Conservation (phyloP, 2,888 invertebrate genomes). For the Bimastos eiseni region DNA sequence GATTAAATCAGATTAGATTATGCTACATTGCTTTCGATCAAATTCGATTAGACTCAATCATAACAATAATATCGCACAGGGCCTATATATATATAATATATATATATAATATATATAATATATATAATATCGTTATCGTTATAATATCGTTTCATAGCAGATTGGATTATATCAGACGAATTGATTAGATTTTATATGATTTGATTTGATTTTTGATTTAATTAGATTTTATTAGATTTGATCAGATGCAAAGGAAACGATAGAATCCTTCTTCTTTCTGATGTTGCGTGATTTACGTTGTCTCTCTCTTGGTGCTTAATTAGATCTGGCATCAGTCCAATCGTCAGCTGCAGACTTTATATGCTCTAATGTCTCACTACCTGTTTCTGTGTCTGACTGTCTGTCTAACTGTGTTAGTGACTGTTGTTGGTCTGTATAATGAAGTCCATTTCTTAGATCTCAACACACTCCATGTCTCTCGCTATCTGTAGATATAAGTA, state of each 20-base stretch:
- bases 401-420: neutral
- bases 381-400: neutral
- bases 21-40: neutral
- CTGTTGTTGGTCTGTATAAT: neutral
- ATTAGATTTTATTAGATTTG: neutral
- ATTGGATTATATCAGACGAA: neutral
- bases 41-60: no score
- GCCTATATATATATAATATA: no score
- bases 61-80: no score
- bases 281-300: neutral
- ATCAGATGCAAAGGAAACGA: neutral
- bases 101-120: no score
- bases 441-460: neutral
- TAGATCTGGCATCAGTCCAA: neutral
- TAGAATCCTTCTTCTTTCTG: neutral
- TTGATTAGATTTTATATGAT: neutral
- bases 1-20: neutral
- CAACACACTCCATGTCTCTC: neutral
- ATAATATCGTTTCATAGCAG: no score
- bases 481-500: neutral
- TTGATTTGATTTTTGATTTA: neutral
- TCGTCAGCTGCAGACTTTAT: neutral
- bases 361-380: neutral
- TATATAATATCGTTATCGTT: no score
- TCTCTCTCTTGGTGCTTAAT: neutral